These are phyloP conservation scores for Kryptopterus vitreolus DNA, from an alignment of 2,797 vertebrate genomes.

Conservation along the genomic window DNA sequence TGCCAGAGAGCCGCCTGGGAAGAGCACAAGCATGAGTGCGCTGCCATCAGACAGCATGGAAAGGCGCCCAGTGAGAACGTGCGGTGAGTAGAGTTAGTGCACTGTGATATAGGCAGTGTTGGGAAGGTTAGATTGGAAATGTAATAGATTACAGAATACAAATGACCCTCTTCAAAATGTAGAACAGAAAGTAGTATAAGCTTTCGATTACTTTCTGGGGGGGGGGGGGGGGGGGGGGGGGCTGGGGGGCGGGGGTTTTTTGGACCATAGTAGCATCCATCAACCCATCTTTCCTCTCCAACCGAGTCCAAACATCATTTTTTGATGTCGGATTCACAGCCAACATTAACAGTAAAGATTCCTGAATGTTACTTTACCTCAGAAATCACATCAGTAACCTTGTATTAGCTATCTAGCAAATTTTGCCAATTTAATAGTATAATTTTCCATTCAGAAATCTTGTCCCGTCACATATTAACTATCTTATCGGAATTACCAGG, in stretches of 20 bases:
- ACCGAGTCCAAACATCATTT: neutral
- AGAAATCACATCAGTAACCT: neutral
- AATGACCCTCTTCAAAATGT: no score
- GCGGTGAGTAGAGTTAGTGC: conserved; percentile 75
- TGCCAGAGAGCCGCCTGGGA: conserved; percentile 92
- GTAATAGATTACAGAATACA: no score
- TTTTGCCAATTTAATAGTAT: no score
- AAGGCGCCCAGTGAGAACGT: conserved; percentile 81
- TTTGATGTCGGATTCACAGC: neutral
- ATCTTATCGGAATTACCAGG: no score
- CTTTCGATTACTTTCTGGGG: no score
- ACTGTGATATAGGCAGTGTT: neutral
- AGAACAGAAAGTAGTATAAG: no score
- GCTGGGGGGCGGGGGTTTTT: no score
- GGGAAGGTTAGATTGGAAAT: no score
- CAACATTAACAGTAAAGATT: neutral
- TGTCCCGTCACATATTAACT: no score
- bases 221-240: no score
- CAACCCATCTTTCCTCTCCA: neutral
- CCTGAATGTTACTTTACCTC: neutral
- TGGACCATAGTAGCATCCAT: neutral
- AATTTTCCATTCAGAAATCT: neutral
- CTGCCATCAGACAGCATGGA: conserved; percentile 79
- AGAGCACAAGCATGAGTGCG: conserved; percentile 90
- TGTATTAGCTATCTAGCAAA: neutral